Base-by-base conservation (phyloP, 2,888 invertebrate species). In the Brenthis hecate region DNA sequence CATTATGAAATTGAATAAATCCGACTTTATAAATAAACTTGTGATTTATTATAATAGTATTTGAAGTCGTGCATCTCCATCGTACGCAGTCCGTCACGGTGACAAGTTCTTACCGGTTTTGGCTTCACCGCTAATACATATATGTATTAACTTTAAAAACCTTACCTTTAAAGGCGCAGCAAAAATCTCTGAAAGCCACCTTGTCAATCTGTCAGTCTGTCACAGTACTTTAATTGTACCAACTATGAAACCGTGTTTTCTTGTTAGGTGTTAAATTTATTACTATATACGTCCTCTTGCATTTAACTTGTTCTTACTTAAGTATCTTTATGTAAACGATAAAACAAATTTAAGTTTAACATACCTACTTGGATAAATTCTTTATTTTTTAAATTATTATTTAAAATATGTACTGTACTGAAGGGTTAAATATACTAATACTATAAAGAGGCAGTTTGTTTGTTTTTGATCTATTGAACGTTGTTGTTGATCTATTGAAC, bases 121-220 rank as follows among this genome's bases (percentile, higher is more conserved):
- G 71, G 63, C 6, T 36, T 19, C 32, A 48, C 23, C 63, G 54
- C 69, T 68, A 64, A 65, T 66, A 67, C 64, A 65, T 72, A 65
- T 58, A 72, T 69, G 64, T 68, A 68, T 58, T 47, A 32, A 32
- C 60, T 50, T 55, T 55, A 60, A 66, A 62, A 61, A 55, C 48
- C 19, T 55, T 55, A 66, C 60, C 68, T 28, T 67, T 64, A 64
- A 67, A 53, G 67, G 67, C 55, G 50, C 54, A 56, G 58, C 57
- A 62, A 64, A 68, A 67, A 60, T 60, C 61, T 68, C 72, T 67
- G 65, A 66, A 54, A 69, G 61, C 61, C 62, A 67, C 51, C 51
- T 69, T 66, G 75, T 72, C 73, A 72, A 72, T 68, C 61, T 72
- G 73, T 73, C 74, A 69, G 61, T 58, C 72, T 69, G 72, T 72